phyloP scores from a whole-genome alignment of 92 coral and sea anemone species.

The Porites evermanni region DNA sequence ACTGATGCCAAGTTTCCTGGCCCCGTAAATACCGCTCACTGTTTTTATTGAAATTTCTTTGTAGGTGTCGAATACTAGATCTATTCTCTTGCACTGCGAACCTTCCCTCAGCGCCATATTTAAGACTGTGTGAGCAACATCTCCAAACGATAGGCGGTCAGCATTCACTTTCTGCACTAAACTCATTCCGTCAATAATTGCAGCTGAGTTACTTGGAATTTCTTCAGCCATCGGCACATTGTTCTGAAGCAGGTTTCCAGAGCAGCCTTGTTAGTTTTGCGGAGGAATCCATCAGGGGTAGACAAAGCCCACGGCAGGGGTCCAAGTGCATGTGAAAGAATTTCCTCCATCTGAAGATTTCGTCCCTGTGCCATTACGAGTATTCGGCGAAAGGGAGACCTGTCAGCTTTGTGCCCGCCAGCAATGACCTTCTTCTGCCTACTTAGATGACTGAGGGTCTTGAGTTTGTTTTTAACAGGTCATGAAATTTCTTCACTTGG shows the following conservation, averaged over 20 bases:
- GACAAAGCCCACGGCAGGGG: conserved; percentile 55
- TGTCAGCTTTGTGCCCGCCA: conserved; percentile 49
- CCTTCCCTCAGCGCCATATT: conserved; percentile 53
- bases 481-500: conserved; percentile 48
- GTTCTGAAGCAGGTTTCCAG: conserved; percentile 44
- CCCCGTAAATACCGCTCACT: conserved; percentile 47
- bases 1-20: conserved; percentile 51
- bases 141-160: conserved; percentile 45
- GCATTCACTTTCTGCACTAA: conserved; percentile 59
- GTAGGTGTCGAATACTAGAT: conserved; percentile 62
- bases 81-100: conserved; percentile 46
- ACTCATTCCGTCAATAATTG: conserved; percentile 62
- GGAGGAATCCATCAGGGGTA: conserved; percentile 35
- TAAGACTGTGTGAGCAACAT: conserved; percentile 47
- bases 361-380: conserved; percentile 45
- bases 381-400: conserved; percentile 51
- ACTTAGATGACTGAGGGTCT: conserved; percentile 49
- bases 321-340: conserved; percentile 40
- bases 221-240: conserved; percentile 34
- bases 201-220: conserved; percentile 36
- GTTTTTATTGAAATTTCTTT: conserved; percentile 59
- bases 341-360: conserved; percentile 42
- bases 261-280: conserved; percentile 66
- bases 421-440: conserved; percentile 43
- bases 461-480: conserved; percentile 51